Conservation (phyloP, 2,797 vertebrate species). For the Clarias platycephalus region DNA sequence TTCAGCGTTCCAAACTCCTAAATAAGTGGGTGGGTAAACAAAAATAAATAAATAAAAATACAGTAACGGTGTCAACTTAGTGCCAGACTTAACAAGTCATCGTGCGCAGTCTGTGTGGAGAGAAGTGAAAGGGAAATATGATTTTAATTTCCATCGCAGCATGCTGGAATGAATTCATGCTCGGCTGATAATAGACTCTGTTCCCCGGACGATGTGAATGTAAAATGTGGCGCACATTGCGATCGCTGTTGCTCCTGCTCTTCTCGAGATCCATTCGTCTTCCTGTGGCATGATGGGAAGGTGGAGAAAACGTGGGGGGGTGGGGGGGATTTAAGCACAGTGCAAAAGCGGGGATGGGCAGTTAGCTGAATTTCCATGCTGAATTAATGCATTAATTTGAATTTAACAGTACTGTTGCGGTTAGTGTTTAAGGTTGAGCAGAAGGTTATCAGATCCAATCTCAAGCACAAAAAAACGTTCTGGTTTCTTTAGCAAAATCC, state of each 20-base stretch:
- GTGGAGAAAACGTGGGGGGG: not conserved
- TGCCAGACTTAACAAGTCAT: conserved; percentile 28
- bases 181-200: conserved; percentile 36
- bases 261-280: not conserved
- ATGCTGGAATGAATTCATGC: conserved; percentile 43
- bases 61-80: not conserved
- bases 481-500: not conserved
- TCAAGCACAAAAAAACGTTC: not conserved
- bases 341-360: no score
- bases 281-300: not conserved
- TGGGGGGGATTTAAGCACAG: not conserved
- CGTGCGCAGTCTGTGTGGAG: conserved; percentile 2
- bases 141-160: conserved; percentile 42
- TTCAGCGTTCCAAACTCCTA: not conserved
- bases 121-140: conserved; percentile 20
- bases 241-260: not conserved
- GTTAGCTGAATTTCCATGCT: not conserved
- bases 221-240: conserved; percentile 29
- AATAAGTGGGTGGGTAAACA: conserved; percentile 1
- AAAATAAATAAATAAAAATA: not conserved
- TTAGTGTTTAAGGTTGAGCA: not conserved
- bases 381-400: not conserved
- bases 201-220: conserved; percentile 43
- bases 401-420: not conserved
- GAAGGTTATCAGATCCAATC: not conserved